Conservation (phyloP, 2,113 vertebrate species). For the Cinclus mexicanus region DNA sequence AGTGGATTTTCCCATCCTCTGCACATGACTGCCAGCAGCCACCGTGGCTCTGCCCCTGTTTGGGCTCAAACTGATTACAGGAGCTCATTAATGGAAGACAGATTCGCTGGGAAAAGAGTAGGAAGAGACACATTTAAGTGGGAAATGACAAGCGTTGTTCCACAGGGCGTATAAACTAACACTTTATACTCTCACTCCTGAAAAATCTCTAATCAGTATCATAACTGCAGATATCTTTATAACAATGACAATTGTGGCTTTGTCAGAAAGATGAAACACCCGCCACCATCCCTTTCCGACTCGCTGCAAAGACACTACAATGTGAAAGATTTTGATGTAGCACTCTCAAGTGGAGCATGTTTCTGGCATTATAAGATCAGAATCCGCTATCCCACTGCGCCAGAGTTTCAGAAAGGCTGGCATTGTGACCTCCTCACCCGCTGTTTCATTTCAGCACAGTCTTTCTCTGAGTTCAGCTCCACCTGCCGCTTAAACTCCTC, state of each 20-base stretch:
- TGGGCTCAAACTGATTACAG: conserved; percentile 31
- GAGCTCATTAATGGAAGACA: conserved; percentile 13
- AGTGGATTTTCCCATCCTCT: not conserved
- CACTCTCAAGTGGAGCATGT: conserved; percentile 57
- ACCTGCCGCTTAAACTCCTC: conserved; percentile 94
- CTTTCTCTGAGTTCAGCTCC: conserved; percentile 91
- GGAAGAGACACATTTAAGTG: conserved; percentile 15
- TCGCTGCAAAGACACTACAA: conserved; percentile 49
- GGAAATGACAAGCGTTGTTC: not conserved
- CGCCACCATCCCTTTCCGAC: conserved; percentile 38
- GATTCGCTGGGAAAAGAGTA: not conserved
- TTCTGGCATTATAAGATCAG: conserved; percentile 68
- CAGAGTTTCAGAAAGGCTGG: conserved; percentile 64
- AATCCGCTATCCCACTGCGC: conserved; percentile 58
- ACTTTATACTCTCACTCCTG: conserved; percentile 48
- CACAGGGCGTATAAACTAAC: conserved; percentile 42
- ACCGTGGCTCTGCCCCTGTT: not conserved
- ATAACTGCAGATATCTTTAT: not conserved
- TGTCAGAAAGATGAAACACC: conserved; percentile 53
- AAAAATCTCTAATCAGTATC: conserved; percentile 48
- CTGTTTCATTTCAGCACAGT: conserved; percentile 90
- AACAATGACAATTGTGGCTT: conserved; percentile 48
- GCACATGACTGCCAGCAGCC: not conserved
- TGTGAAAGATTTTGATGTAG: conserved; percentile 59
- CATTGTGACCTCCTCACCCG: conserved; percentile 81